Base-by-base conservation (phyloP, 2,888 invertebrate species). In the Beris chalybata region DNA sequence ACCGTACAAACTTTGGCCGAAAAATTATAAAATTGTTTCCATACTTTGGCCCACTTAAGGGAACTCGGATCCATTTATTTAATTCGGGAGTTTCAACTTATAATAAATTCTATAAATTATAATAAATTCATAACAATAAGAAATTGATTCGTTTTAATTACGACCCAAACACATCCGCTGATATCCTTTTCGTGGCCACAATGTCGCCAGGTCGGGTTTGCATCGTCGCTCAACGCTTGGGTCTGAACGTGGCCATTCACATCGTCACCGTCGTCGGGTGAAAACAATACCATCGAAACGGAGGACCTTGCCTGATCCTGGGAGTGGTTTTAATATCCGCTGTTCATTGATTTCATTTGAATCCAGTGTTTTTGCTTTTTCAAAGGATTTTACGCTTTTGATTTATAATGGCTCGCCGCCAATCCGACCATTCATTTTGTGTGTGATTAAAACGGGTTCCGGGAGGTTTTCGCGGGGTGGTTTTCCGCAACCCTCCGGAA, bases 371-470 rank as follows among this genome's bases (percentile, higher is more conserved):
- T 70, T 70, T 63, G 66, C 66, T 64, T 70, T 70, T 69, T 70
- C 69, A 70, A 70, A 70, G 69, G 68, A 68, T 68, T 70, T 69
- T 70, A 71, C 65, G 70, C 71, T 71, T 73, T 72, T 73, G 73
- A 73, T 73, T 73, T 72, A 73, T 72, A 71, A 70, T 67, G 72
- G 71, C 72, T 72, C 72, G 73, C 72, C 73, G 57, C 71, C 72
- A 71, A 72, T 71, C 69, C 72, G 53, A 72, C 73, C 72, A 72
- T 73, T 72, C 71, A 72, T 72, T 72, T 71, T 70, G 70, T 70
- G 71, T 72, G 71, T 72, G 73, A 72, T 72, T 71, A 72, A 71
- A 72, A 72, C 69, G 69, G 69, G 69, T 65, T 66, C 67, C 64
- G 66, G 61, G n/a, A 48, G 15, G 15, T 13, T 48, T 15, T n/a